These are phyloP conservation scores for Chloromyia formosa DNA, from an alignment of 2,888 invertebrate species.

Conservation along the genomic window DNA sequence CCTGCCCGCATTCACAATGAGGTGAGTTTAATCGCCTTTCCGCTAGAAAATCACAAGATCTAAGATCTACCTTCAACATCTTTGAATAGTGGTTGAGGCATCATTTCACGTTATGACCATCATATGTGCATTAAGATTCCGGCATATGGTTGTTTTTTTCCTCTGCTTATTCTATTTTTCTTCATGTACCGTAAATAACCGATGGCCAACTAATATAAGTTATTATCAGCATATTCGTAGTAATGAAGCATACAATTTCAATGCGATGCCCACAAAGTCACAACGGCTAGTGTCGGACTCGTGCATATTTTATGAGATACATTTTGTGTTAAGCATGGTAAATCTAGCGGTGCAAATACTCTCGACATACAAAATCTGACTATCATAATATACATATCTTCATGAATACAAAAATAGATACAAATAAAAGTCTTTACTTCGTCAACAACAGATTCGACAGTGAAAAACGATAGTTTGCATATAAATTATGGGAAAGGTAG, in stretches of 20 bases:
- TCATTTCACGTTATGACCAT: background rate
- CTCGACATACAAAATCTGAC: background rate
- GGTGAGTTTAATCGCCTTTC: constrained; percentile 13
- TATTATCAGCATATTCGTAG: constrained; percentile 25
- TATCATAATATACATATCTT: too few relatives aligned
- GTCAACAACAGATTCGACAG: too few relatives aligned
- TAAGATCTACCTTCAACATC: background rate
- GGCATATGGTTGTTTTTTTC: background rate
- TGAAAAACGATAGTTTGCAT: too few relatives aligned
- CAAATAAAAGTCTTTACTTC: too few relatives aligned
- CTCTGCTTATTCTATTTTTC: background rate
- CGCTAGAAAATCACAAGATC: background rate
- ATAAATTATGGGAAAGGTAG: too few relatives aligned
- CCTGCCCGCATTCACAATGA: background rate
- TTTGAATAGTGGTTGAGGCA: background rate
- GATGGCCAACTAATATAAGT: constrained; percentile 11
- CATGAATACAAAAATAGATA: too few relatives aligned
- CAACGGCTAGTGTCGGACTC: background rate
- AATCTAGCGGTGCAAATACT: background rate
- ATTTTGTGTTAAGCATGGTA: background rate
- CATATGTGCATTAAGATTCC: too few relatives aligned
- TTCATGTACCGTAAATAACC: constrained; percentile 1
- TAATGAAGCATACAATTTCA: background rate
- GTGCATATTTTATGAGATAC: background rate
- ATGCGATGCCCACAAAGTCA: too few relatives aligned